Base-by-base conservation (phyloP, 2,888 invertebrate genomes). In the Parnassius mnemosyne region DNA sequence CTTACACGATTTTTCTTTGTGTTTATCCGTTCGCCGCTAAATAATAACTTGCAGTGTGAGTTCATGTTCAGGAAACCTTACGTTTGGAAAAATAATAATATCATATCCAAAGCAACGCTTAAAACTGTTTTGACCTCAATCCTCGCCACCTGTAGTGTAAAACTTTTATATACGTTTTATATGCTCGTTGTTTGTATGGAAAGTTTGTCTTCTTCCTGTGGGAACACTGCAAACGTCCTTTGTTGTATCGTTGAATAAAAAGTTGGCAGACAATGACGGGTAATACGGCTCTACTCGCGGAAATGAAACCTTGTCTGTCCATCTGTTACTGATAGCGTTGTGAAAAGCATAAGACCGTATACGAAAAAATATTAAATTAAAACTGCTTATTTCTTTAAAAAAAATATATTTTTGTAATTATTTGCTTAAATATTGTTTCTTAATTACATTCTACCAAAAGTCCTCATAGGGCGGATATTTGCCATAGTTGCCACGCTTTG, bases 281-380 rank as follows among this genome's bases (percentile, higher is more conserved):
- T 41, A 52, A 52, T n/a, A 46, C 43, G 13, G 16, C 1, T 44
- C 12, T n/a, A 42, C 57, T 54, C 61, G 61, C 20, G 62, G 49
- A 62, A 58, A 62, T 62, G 54, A 57, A 58, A 50, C 53, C 47
- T 44, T 62, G 62, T 58, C 57, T 34, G 53, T 58, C 62, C 62
- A 62, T 62, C 57, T 62, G 62, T 53, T 53, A 50, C 53, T 49
- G 53, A 47, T 25, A 42, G 53, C 3, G 42, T 7, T 42, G 46
- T 46, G 10, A 46, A 46, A 46, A 10, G 46, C 7, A 46, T 5
- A 46, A n/a, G 46, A n/a, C 11, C 5, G n/a, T 12, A 46, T 46
- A 12, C 46, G n/a, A 46, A 7, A 11, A 7, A 5, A 11, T n/a
- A 46, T 46, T 34, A 7, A 34, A 34, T 34, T 7, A 34, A 34